Evolutionary conservation across 2,888 invertebrate species (phyloP).

Genomic region (Callinectes sapidus): DNA sequence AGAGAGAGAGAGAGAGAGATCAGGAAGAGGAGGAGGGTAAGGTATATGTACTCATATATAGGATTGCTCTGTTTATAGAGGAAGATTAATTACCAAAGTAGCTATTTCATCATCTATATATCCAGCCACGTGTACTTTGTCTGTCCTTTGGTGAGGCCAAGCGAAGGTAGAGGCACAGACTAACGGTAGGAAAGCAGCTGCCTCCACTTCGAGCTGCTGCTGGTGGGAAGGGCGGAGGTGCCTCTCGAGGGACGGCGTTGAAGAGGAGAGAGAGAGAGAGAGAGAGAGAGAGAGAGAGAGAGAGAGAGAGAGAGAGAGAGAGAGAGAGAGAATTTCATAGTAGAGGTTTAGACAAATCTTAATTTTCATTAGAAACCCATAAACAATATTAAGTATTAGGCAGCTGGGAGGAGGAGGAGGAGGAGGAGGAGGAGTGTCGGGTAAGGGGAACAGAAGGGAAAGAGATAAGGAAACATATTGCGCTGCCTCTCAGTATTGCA

Average conservation of each 20-base stretch:
- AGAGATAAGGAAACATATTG: neutral
- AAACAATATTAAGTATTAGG: too few relatives aligned
- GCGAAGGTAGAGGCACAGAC: neutral
- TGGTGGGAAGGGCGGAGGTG: neutral
- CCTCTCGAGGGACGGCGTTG: slow-evolving; percentile 1
- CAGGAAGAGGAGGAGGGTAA: too few relatives aligned
- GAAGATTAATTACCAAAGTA: neutral
- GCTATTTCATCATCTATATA: neutral
- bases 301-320: slow-evolving; percentile 1
- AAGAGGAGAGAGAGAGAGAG: slow-evolving; percentile 10
- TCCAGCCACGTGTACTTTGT: neutral
- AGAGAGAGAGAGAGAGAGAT: too few relatives aligned
- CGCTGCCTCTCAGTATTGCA: neutral
- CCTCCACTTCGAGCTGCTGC: neutral
- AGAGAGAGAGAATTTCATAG: neutral
- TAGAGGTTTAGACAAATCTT: neutral
- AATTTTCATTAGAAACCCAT: neutral
- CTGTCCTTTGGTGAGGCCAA: neutral
- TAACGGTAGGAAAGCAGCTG: neutral
- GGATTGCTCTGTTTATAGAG: too few relatives aligned
- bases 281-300: neutral
- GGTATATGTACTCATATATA: too few relatives aligned
- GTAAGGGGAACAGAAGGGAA: neutral
- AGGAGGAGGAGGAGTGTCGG: neutral
- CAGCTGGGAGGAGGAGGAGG: neutral